These are phyloP conservation scores for Apodemus agrarius DNA, from an alignment of 2,797 vertebrate species.

Conservation along the genomic window DNA sequence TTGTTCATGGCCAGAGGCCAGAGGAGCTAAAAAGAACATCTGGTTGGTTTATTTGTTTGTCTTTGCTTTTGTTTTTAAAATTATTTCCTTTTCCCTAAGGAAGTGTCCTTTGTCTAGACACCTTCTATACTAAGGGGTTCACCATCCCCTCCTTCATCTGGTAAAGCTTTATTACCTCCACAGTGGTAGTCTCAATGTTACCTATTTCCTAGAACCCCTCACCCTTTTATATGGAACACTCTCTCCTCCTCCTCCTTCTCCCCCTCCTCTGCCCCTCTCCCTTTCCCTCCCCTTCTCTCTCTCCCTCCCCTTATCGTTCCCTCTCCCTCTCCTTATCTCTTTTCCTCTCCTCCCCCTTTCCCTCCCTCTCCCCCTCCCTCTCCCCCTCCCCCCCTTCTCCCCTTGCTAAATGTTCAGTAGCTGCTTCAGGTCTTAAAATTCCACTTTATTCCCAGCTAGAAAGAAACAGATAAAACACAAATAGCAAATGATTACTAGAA, in stretches of 20 bases:
- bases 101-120: not conserved
- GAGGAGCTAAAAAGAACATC: not conserved
- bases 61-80: not conserved
- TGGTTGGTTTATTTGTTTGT: not conserved
- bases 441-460: not conserved
- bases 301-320: rapidly evolving
- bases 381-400: no score
- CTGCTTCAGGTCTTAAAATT: not conserved
- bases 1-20: not conserved
- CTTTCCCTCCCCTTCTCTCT: not conserved
- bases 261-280: not conserved
- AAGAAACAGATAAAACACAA: not conserved
- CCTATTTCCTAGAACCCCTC: not conserved
- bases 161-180: not conserved
- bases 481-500: constrained; percentile 6
- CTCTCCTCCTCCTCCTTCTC: not conserved
- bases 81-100: not conserved
- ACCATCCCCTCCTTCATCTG: not conserved
- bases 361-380: not conserved
- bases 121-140: not conserved
- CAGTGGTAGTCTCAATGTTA: not conserved
- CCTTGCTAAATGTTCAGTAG: not conserved
- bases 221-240: not conserved
- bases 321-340: no score
- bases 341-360: no score